These are phyloP conservation scores for Holotrichia oblita DNA, from an alignment of 1,140 invertebrate genomes.

Conservation along the genomic window DNA sequence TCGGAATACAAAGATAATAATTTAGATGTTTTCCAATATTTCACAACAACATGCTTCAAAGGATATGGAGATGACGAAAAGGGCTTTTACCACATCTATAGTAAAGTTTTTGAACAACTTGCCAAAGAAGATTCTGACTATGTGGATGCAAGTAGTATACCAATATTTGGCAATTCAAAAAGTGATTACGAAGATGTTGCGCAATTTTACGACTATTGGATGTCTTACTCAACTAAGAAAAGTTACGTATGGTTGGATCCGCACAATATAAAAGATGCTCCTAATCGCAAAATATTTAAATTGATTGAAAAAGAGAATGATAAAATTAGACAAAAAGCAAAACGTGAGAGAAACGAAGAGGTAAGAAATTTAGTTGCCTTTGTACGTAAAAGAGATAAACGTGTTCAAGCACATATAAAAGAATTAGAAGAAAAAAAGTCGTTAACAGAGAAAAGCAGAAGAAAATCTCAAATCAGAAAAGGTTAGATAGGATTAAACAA, in stretches of 20 bases:
- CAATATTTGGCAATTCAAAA: conserved; percentile 85
- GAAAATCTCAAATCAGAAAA: conserved; percentile 66
- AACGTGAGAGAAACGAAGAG: conserved; percentile 93
- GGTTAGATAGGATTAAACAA: conserved; percentile 65
- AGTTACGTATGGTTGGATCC: conserved; percentile 89
- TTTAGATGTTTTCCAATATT: conserved; percentile 91
- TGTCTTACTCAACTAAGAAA: conserved; percentile 82
- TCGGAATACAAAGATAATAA: conserved; percentile 87
- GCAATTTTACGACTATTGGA: conserved; percentile 94
- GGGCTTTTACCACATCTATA: conserved; percentile 92
- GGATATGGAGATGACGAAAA: conserved; percentile 89
- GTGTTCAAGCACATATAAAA: conserved; percentile 80
- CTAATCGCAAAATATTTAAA: conserved; percentile 80
- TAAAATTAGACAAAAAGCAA: conserved; percentile 89
- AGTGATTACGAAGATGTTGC: conserved; percentile 89
- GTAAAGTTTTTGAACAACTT: conserved; percentile 87
- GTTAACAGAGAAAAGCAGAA: conserved; percentile 74
- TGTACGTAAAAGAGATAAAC: conserved; percentile 90
- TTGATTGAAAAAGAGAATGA: conserved; percentile 97
- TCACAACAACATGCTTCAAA: conserved; percentile 87
- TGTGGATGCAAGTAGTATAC: conserved; percentile 77
- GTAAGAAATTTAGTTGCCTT: conserved; percentile 88
- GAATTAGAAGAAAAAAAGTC: conserved; percentile 73
- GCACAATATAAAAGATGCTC: conserved; percentile 86
- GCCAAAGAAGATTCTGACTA: conserved; percentile 88